Base-by-base conservation (phyloP, 2,888 invertebrate genomes). In the Melieria crassipennis region DNA sequence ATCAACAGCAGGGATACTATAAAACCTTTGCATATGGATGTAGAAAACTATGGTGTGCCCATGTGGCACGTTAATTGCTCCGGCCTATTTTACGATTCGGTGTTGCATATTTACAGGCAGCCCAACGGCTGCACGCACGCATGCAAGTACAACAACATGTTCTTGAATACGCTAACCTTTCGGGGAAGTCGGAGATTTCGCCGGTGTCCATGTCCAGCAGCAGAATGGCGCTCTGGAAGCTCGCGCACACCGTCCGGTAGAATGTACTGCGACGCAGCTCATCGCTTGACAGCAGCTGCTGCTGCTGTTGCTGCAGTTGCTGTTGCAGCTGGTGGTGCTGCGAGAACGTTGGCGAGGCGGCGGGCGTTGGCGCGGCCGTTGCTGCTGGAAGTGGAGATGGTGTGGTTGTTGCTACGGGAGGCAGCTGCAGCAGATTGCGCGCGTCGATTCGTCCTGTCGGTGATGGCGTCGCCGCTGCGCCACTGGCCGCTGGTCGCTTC, bases 141-240 rank as follows among this genome's bases (percentile, higher is more conserved):
- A 50, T 9, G 16, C 47, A 45, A 52, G 42, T 58, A 11, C 9
- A 45, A 7, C 46, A 46, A 50, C 46, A 16, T n/a, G 9, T 57
- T 58, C 61, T 58, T 60, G 48, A 55, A 55, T 46, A 50, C 11
- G 16, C 64, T 65, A 74, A 77, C 77, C 77, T 76, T 75, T 76
- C 78, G 75, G 67, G 64, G 66, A 70, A 62, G 43, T 76, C 75
- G 65, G 72, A 73, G 42, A 76, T 67, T 68, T 76, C 74, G 60
- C 76, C 75, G 13, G 73, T 76, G 58, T 71, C 70, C 70, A 74
- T 66, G 65, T 84, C 75, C 75, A 83, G 65, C 61, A 82, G 67
- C 65, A 83, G 61, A 75, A 83, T 81, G 77, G 82, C 82, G 74
- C 83, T 83, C 13, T 80, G 79, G 63, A 79, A 82, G 70, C 82